A percentile compares a stretch with the other conserved stretches of the same genome.
phyloP scores from a whole-genome alignment of 2,888 invertebrate species.

The Crossocerus cetratus region DNA sequence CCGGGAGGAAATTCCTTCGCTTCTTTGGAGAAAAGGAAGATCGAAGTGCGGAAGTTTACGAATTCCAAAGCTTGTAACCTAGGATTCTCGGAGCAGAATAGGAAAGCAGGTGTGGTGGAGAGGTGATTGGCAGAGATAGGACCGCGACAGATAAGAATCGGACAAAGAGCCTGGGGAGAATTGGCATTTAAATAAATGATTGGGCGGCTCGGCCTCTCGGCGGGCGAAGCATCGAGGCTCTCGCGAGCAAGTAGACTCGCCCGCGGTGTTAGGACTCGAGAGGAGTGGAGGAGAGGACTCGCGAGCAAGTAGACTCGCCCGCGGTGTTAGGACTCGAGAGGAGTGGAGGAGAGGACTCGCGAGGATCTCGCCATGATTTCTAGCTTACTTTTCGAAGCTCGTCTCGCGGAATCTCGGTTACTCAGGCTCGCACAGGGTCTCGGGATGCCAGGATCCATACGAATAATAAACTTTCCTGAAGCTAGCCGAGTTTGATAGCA shows the following conservation, averaged over 20 bases:
- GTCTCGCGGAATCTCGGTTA: slow-evolving; percentile 31
- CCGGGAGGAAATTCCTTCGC: too few relatives aligned
- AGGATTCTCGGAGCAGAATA: too few relatives aligned
- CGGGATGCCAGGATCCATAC: slow-evolving; percentile 45
- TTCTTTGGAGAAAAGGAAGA: too few relatives aligned
- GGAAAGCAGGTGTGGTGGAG: too few relatives aligned
- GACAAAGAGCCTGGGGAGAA: not conserved
- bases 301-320: not conserved
- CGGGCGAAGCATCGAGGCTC: slow-evolving; percentile 28
- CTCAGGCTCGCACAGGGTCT: slow-evolving; percentile 27
- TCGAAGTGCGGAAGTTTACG: too few relatives aligned
- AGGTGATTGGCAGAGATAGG: too few relatives aligned
- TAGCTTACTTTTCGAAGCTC: slow-evolving; percentile 39
- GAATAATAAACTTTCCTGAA: slow-evolving; percentile 48
- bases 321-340: not conserved
- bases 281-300: not conserved
- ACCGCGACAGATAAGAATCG: too few relatives aligned
- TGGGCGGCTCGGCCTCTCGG: slow-evolving; percentile 15
- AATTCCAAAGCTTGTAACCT: too few relatives aligned
- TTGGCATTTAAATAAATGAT: slow-evolving; percentile 29
- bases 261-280: not conserved
- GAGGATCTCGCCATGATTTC: slow-evolving; percentile 5
- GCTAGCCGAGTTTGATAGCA: slow-evolving; percentile 10
- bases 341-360: not conserved
- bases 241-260: not conserved